Evolutionary conservation across 2,888 invertebrate species (phyloP), one percentile per base, ranked within the genome.

Genomic region (Cryptocheilus praepositus): DNA sequence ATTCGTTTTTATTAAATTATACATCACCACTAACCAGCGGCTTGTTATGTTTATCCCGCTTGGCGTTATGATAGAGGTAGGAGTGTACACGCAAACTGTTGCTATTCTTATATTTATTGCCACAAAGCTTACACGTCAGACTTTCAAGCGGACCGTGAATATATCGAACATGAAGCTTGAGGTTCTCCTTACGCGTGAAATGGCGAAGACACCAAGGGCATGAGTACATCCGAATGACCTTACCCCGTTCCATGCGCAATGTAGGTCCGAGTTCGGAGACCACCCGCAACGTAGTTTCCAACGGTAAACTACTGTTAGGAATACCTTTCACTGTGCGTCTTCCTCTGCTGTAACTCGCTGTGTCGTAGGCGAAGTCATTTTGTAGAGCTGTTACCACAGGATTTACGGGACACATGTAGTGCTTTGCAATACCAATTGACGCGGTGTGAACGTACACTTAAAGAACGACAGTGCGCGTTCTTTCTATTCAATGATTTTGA

Each of bases 111-210:
- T 88, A 88, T 79, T 86, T 88, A 77, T 94, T 94, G 79, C 93
- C 93, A 84, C 94, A 94, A 64, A 93, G 91, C 76, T 92, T 91
- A 87, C 94, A 94, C 80, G 93, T 92, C 64, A 94, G 89, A 71
- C 92, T 93, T 81, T 93, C 92, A 74, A 91, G 91, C 11, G 92
- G 92, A 81, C 93, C 93, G 84, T 94, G 94, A 83, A 93, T 93
- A 87, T 94, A 94, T 28, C 93, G 90, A 55, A 94, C 92, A 84
- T 94, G 94, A 46, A 94, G 92, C 86, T 94, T 94, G 83, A 94
- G 89, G 87, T 94, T 94, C 75, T 88, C 88, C 71, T 87, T 88
- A 52, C 88, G 85, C 53, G 88, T 88, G 43, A 88, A 88, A 46
- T 88, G 88, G 22, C 88, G 83, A 44, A 88, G 73, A 64, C 88